Evolutionary conservation across 2,113 vertebrate species (phyloP).

Genomic region (Cercopithecus mona): DNA sequence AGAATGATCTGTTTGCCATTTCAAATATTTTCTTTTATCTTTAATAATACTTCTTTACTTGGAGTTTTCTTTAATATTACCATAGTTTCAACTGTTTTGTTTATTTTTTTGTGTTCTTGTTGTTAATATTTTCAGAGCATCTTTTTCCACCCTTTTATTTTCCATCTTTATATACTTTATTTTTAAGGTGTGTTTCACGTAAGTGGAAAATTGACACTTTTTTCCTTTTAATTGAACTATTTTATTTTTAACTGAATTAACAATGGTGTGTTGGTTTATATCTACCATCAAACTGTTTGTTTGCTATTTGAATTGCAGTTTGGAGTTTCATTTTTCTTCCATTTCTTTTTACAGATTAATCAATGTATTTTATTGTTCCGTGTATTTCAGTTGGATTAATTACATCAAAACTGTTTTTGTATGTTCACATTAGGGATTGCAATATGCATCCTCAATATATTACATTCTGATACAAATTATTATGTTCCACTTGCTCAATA

Average conservation of each 20-base stretch:
- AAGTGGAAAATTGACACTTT: background rate
- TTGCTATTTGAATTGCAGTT: background rate
- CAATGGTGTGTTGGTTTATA: background rate
- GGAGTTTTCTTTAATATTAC: background rate
- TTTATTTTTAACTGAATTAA: background rate
- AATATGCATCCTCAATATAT: background rate
- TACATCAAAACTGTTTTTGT: background rate
- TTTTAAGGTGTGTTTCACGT: background rate
- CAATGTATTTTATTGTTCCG: background rate
- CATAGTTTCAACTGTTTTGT: background rate
- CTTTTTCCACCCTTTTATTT: background rate
- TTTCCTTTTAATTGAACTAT: background rate
- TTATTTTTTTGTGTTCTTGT: background rate
- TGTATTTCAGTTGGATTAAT: background rate
- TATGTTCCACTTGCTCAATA: background rate
- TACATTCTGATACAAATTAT: background rate
- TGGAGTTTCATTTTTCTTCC: background rate
- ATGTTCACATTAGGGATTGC: background rate
- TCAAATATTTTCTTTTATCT: background rate
- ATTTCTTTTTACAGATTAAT: background rate
- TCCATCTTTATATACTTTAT: background rate
- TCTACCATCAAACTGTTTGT: background rate
- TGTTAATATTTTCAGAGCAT: background rate
- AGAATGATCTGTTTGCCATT: background rate
- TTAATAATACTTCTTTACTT: background rate